Percentiles rank a stretch among this genome's conserved stretches.
Conservation (phyloP, 1,140 invertebrate genomes). For the Homalodisca vitripennis region DNA sequence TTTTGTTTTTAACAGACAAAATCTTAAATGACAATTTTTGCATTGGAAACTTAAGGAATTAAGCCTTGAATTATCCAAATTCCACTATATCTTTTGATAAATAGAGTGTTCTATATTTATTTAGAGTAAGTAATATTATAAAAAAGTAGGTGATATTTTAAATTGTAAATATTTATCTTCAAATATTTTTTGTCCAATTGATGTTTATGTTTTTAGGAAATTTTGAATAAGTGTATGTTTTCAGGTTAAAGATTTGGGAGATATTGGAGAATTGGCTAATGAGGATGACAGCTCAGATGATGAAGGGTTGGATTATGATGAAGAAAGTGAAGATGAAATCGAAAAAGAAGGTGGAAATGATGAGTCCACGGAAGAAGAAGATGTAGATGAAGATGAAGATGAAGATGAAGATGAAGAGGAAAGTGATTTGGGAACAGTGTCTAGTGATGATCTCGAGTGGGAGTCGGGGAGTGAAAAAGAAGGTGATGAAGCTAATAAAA, state of each 20-base stretch:
- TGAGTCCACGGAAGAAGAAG: conserved; percentile 32
- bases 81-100: too few relatives aligned
- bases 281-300: conserved; percentile 55
- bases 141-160: too few relatives aligned
- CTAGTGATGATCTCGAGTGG: conserved; percentile 31
- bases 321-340: conserved; percentile 52
- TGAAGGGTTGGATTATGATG: conserved; percentile 46
- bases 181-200: too few relatives aligned
- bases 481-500: conserved; percentile 41
- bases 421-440: conserved; percentile 25
- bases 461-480: conserved; percentile 36
- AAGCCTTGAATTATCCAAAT: too few relatives aligned
- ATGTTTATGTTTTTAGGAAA: too few relatives aligned
- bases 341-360: conserved; percentile 34
- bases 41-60: too few relatives aligned
- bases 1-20: too few relatives aligned
- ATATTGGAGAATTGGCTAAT: conserved; percentile 18
- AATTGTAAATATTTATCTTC: too few relatives aligned
- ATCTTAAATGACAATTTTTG: too few relatives aligned
- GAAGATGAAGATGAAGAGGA: conserved; percentile 29
- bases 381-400: conserved; percentile 17
- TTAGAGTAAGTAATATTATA: too few relatives aligned
- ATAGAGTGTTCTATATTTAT: too few relatives aligned
- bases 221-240: too few relatives aligned
- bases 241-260: background rate